phyloP scores from a whole-genome alignment of 2,797 vertebrate genomes.

The Tadarida brasiliensis region DNA sequence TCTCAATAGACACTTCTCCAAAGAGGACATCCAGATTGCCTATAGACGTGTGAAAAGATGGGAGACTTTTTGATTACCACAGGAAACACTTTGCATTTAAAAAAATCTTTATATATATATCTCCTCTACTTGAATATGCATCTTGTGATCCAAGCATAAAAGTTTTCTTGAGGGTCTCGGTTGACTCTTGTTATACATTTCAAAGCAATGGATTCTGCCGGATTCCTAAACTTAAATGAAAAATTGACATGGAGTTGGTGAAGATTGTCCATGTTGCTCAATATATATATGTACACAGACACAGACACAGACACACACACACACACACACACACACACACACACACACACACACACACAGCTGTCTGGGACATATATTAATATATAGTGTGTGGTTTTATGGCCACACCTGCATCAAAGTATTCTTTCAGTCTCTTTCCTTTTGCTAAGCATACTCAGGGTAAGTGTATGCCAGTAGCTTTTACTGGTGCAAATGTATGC shows the following conservation, averaged over 20 bases:
- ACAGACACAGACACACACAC: too few relatives aligned
- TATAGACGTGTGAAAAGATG: neutral
- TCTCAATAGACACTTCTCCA: neutral
- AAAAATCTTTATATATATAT: neutral
- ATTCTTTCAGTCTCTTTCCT: conserved; percentile 40
- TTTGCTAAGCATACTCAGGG: neutral
- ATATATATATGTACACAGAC: neutral
- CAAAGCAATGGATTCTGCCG: neutral
- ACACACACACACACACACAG: neutral
- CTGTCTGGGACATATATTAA: neutral
- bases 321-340: neutral
- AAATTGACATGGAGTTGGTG: neutral
- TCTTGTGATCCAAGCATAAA: neutral
- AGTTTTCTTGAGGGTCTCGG: neutral
- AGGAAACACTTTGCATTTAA: neutral
- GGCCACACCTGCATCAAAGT: neutral
- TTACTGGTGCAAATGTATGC: neutral
- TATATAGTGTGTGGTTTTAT: neutral
- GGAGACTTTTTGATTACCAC: neutral
- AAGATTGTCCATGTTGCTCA: neutral
- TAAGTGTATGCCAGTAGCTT: neutral
- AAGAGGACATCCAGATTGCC: neutral
- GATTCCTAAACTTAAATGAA: neutral
- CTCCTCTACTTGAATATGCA: neutral
- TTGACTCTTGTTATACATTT: neutral